Evolutionary conservation across 2,888 invertebrate species (phyloP).

Genomic region (Cephus pygmeus): DNA sequence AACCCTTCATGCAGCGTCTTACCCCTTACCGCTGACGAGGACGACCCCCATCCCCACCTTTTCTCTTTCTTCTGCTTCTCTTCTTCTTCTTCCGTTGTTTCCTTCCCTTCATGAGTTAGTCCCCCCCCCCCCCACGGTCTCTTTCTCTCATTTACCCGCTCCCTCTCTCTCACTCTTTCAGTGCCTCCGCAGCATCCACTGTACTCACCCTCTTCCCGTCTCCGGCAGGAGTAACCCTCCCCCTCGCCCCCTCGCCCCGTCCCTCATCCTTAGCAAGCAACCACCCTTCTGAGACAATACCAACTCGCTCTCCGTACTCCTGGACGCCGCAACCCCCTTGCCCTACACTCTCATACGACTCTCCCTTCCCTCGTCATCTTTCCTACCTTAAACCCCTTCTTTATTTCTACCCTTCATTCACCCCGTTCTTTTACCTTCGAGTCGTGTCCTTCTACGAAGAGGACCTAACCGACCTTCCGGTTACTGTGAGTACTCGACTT

Average conservation of each 20-base stretch:
- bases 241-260: conserved; percentile 24
- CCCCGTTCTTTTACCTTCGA: conserved; percentile 14
- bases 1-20: conserved; percentile 66
- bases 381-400: conserved; percentile 26
- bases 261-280: conserved; percentile 39
- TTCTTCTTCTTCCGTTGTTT: conserved; percentile 33
- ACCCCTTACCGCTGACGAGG: conserved; percentile 43
- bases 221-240: conserved; percentile 7
- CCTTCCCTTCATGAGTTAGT: conserved; percentile 29
- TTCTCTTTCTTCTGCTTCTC: conserved; percentile 40
- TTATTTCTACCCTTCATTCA: conserved; percentile 27
- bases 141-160: conserved; percentile 20
- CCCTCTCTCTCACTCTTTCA: conserved; percentile 17
- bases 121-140: conserved; percentile 13
- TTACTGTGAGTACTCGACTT: not conserved
- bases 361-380: not conserved
- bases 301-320: conserved; percentile 31
- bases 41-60: conserved; percentile 31
- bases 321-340: not conserved
- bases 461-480: not conserved
- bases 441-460: not conserved
- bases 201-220: conserved; percentile 36
- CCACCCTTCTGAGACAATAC: conserved; percentile 62
- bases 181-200: conserved; percentile 30
- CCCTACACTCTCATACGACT: not conserved